These are phyloP conservation scores for Microctonus aethiopoides DNA, from an alignment of 2,888 invertebrate genomes.

Conservation along the genomic window DNA sequence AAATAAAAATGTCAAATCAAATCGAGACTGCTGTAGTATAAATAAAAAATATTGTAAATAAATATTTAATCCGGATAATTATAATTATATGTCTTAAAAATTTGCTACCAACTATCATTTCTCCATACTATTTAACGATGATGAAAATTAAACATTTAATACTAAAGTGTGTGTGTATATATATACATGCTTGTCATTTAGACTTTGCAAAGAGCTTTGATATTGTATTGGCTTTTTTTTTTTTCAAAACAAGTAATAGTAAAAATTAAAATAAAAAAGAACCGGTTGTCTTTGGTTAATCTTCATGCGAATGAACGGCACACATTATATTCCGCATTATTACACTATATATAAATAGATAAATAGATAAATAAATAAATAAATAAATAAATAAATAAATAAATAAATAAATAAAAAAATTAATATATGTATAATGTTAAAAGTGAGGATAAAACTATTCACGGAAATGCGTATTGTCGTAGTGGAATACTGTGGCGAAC, in stretches of 20 bases:
- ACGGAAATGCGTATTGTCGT: constrained; percentile 18
- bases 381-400: not conserved
- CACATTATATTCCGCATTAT: not conserved
- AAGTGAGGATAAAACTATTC: constrained; percentile 4
- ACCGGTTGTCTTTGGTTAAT: constrained; percentile 5
- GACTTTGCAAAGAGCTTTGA: not conserved
- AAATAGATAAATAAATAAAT: not conserved
- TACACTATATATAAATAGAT: not conserved
- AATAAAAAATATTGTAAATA: not conserved
- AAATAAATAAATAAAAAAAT: not conserved
- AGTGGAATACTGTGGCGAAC: constrained; percentile 12
- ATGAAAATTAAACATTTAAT: not conserved
- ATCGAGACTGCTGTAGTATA: not conserved
- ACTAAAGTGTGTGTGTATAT: not conserved
- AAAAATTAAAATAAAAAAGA: no score
- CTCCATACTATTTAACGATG: not conserved
- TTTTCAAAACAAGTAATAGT: not conserved
- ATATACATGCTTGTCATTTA: no score
- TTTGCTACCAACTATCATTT: not conserved
- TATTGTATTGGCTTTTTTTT: not conserved
- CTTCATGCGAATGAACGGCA: not conserved
- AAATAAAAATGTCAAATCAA: not conserved
- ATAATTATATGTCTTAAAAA: not conserved
- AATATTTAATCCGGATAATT: not conserved
- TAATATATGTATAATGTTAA: not conserved